Base-by-base conservation (phyloP, 1,140 invertebrate genomes). In the Cyrtorhinus lividipennis region DNA sequence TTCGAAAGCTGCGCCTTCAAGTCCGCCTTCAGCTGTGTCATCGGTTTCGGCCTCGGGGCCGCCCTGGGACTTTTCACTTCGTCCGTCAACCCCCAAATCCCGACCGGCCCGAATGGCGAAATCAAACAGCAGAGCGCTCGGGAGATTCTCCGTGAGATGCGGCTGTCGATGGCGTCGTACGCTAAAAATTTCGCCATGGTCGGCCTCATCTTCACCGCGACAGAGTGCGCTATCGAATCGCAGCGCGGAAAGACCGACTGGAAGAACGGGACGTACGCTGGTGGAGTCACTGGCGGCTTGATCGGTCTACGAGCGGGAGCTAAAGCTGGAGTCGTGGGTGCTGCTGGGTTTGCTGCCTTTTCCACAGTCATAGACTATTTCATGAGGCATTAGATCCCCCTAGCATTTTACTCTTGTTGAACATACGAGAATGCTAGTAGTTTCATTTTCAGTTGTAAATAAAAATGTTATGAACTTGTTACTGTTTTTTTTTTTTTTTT, bases 181-280 rank as follows among this genome's bases (percentile, higher is more conserved):
- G 95, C 89, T 0, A 98, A 98, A 77, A 98, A 97, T 74, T 99
- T 99, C 83, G 95, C 94, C 20, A 77, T 95, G 56, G 81, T 98
- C 67, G 96, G 95, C 62, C 83, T 86, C 22, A 80, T 98, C 57
- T 99, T 98, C 77, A 86, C 95, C 26, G 88, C 84, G 5, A 83
- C 94, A 10, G 94, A 97, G 77, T 98, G 95, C 73, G 80, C 83
- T 20, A 88, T 97, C 72, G 94, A 98, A 82, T 83, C 81, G 62
- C 82, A 87, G 73, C 80, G 95, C 69, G 95, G 92, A 24, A 95
- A 95, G 74, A 86, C 83, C 56, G 95, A 98, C 73, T 95, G 95
- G 90, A 88, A 87, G 70, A 98, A 98, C 81, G 92, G 92, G 13
- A 95, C 92, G 10, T 87, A 92, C 73, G 91, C 93, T 68, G 94